Evolutionary conservation across 1,140 invertebrate species (phyloP).

Genomic region (Drosophila tropicalis): DNA sequence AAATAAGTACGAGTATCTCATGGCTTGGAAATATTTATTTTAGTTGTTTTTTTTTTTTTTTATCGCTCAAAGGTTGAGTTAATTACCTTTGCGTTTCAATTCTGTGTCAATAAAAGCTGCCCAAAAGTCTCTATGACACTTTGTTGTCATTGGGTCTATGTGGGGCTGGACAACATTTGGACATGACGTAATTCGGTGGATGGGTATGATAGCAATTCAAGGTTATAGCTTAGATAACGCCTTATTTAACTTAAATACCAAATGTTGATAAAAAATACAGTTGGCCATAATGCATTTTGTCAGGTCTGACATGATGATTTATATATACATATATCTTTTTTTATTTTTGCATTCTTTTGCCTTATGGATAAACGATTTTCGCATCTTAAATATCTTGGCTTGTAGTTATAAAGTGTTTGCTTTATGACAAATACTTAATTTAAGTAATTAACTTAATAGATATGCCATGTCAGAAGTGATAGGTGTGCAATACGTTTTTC

Average conservation of each 20-base stretch:
- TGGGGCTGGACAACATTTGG: constrained; percentile 23
- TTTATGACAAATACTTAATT: constrained; percentile 50
- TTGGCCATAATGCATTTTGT: neutral
- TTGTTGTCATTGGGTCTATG: constrained; percentile 46
- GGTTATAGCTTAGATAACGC: constrained; percentile 36
- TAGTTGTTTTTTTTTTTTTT: constrained; percentile 21
- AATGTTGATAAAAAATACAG: neutral
- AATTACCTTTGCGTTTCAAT: constrained; percentile 63
- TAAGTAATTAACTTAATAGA: constrained; percentile 55
- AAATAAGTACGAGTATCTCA: constrained; percentile 18
- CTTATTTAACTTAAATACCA: neutral
- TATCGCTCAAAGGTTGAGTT: constrained; percentile 52
- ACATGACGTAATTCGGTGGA: constrained; percentile 56
- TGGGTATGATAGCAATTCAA: constrained; percentile 46
- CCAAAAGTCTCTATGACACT: constrained; percentile 63
- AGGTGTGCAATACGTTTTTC: constrained; percentile 4
- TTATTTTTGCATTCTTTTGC: neutral
- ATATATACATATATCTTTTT: constrained; percentile 4
- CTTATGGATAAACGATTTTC: neutral
- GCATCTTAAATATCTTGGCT: neutral
- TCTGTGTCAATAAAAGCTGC: constrained; percentile 51
- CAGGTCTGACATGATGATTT: constrained; percentile 1
- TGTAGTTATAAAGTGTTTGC: neutral
- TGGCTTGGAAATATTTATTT: constrained; percentile 3
- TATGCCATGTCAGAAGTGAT: constrained; percentile 54